These are phyloP conservation scores for Mizuhopecten yessoensis DNA, from an alignment of 1,140 invertebrate genomes.

Conservation along the genomic window DNA sequence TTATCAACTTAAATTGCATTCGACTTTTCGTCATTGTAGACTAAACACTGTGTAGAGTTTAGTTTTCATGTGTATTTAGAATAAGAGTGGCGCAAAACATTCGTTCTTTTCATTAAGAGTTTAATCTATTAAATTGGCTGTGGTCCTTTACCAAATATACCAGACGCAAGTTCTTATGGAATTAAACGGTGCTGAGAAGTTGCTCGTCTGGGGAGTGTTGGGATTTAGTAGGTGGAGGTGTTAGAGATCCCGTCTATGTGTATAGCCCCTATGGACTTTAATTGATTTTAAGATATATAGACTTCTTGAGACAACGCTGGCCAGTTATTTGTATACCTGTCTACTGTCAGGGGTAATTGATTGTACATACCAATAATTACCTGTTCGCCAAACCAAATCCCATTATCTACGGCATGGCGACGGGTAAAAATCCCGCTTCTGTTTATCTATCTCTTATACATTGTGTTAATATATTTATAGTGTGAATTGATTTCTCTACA, in stretches of 20 bases:
- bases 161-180: neutral
- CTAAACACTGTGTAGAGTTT: neutral
- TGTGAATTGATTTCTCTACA: neutral
- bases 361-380: neutral
- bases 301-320: constrained; percentile 7
- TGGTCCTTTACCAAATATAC: neutral
- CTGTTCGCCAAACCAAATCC: neutral
- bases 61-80: constrained; percentile 32
- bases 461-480: neutral
- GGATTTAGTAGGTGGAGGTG: neutral
- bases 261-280: neutral
- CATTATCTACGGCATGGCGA: neutral
- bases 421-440: neutral
- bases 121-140: neutral
- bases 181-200: too few relatives aligned
- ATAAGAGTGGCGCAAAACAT: neutral
- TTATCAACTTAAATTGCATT: constrained; percentile 6
- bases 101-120: neutral
- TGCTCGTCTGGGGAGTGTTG: neutral
- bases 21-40: constrained; percentile 25
- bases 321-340: neutral
- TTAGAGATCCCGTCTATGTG: neutral
- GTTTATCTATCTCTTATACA: neutral
- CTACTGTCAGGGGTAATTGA: neutral
- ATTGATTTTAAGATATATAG: constrained; percentile 2